phyloP scores from a whole-genome alignment of 2,113 vertebrate species.

The rabbit (Oryctolagus cuniculus) region DNA sequence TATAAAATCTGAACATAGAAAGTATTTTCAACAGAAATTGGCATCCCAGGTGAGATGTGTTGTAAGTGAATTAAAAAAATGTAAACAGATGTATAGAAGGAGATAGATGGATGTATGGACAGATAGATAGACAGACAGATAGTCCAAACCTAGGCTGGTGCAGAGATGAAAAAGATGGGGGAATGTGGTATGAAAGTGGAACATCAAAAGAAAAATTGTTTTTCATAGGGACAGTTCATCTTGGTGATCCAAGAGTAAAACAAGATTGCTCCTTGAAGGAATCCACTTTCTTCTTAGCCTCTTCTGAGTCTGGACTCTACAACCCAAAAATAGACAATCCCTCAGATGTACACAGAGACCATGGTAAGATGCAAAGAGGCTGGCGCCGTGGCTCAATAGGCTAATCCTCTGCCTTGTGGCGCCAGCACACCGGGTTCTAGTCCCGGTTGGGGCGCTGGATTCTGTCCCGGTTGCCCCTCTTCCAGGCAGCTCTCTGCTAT shows the following conservation, averaged over 20 bases:
- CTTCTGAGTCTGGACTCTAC: not conserved
- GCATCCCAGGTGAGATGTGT: not conserved
- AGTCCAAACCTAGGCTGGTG: not conserved
- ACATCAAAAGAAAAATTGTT: not conserved
- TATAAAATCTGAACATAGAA: constrained; percentile 5
- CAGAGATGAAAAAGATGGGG: not conserved
- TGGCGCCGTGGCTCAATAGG: no score
- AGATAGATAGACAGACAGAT: not conserved
- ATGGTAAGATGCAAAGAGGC: not conserved
- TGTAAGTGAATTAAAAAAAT: not conserved
- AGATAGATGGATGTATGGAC: no score
- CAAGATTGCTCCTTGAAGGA: not conserved
- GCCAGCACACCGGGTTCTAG: no score
- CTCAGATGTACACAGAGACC: not conserved
- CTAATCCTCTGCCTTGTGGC: no score
- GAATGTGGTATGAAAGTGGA: not conserved
- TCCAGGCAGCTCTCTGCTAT: no score
- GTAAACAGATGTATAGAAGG: not conserved
- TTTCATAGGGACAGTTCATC: not conserved
- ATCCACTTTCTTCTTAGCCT: not conserved
- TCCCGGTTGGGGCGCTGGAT: no score
- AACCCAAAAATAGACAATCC: not conserved
- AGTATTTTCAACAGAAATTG: constrained; percentile 10
- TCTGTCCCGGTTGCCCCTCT: no score
- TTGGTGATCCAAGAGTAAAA: not conserved